These are phyloP conservation scores for Megaceryle maxima DNA, from an alignment of 2,113 vertebrate species.

Conservation along the genomic window DNA sequence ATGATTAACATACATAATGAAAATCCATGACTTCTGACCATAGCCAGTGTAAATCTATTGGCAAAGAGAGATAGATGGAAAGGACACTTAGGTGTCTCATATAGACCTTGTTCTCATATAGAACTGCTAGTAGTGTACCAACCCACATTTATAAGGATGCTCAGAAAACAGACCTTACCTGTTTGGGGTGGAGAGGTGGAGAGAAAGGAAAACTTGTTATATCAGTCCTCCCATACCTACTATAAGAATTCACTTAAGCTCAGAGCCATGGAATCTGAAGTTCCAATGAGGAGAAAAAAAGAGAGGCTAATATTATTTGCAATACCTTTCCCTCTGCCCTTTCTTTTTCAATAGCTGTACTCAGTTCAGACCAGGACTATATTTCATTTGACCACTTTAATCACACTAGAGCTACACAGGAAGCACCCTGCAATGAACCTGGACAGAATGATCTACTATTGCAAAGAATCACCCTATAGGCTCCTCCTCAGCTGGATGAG, in stretches of 20 bases:
- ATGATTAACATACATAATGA: background rate
- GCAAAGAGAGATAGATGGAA: background rate
- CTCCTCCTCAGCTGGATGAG: background rate
- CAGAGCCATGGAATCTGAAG: background rate
- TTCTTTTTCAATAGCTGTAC: background rate
- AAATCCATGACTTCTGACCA: background rate
- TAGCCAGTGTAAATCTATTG: background rate
- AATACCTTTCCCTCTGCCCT: background rate
- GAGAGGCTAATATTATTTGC: background rate
- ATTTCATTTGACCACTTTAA: background rate
- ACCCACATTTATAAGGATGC: background rate
- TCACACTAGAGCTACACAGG: background rate
- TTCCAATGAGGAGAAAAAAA: background rate
- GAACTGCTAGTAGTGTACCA: background rate
- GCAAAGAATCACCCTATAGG: background rate
- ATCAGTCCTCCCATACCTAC: background rate
- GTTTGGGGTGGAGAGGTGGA: accelerated
- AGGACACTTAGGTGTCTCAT: accelerated
- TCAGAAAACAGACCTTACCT: background rate
- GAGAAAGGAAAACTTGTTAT: background rate
- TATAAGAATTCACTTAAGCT: background rate
- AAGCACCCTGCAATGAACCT: background rate
- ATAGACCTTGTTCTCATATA: background rate
- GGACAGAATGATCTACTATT: background rate
- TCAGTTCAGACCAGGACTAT: background rate